These are phyloP conservation scores for Ariolimax columbianus DNA, from an alignment of 2,888 invertebrate species.

Conservation along the genomic window DNA sequence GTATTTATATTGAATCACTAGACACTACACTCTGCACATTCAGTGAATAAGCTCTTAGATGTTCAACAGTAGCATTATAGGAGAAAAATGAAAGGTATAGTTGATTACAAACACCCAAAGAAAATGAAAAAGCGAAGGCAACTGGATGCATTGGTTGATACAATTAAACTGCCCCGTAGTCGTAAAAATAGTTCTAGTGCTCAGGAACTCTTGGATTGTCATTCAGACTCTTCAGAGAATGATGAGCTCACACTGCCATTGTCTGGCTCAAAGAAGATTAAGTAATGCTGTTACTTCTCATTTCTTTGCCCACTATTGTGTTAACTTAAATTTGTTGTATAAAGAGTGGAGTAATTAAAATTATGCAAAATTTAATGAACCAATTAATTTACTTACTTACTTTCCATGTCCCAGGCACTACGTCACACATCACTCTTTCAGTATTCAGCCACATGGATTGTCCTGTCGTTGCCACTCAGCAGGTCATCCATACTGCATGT, in stretches of 20 bases:
- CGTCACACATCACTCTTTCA: too few relatives aligned
- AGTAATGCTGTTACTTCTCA: conserved; percentile 23
- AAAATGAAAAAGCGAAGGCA: conserved; percentile 50
- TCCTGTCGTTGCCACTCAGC: too few relatives aligned
- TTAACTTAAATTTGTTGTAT: background rate
- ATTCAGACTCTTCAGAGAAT: conserved; percentile 46
- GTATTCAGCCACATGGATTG: too few relatives aligned
- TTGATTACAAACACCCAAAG: conserved; percentile 41
- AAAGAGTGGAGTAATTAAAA: background rate
- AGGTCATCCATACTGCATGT: too few relatives aligned
- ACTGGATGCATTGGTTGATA: conserved; percentile 50
- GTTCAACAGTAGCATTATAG: background rate
- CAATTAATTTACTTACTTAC: too few relatives aligned
- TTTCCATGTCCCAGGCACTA: too few relatives aligned
- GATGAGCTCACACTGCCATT: conserved; percentile 35
- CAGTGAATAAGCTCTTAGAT: background rate
- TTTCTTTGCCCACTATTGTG: background rate
- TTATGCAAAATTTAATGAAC: too few relatives aligned
- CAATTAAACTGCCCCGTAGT: conserved; percentile 38
- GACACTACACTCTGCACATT: too few relatives aligned
- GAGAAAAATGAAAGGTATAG: conserved; percentile 30
- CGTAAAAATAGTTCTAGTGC: conserved; percentile 47
- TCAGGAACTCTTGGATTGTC: conserved; percentile 43
- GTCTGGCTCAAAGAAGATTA: conserved; percentile 16
- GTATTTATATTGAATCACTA: too few relatives aligned